Evolutionary conservation across 1,140 invertebrate species (phyloP).

Genomic region (Nautilus pompilius): DNA sequence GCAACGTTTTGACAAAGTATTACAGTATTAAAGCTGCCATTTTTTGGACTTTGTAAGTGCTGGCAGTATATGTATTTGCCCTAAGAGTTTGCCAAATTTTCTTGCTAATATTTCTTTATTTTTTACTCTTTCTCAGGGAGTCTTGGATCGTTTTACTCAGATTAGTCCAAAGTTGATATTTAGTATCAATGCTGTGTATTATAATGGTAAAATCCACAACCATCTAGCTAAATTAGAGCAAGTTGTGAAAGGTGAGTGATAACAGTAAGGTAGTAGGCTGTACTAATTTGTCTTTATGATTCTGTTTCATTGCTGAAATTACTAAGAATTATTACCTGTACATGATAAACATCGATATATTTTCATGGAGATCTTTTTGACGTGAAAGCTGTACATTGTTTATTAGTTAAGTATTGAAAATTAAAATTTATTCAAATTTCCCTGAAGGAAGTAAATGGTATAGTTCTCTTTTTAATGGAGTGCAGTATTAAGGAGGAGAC

Average conservation of each 20-base stretch:
- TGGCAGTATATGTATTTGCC: too few species aligned
- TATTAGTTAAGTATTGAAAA: too few species aligned
- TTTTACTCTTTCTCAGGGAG: constrained; percentile 45
- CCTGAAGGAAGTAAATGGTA: too few species aligned
- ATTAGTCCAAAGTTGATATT: constrained; percentile 61
- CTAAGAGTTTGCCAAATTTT: too few species aligned
- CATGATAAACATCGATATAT: background rate
- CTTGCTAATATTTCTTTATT: background rate
- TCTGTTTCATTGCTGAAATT: background rate
- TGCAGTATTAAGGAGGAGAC: too few species aligned
- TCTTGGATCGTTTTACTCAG: constrained; percentile 58
- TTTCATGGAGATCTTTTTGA: background rate
- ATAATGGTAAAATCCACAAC: constrained; percentile 62
- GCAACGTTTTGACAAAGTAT: too few species aligned
- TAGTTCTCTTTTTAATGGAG: too few species aligned
- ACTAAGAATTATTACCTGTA: background rate
- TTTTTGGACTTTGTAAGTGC: too few species aligned
- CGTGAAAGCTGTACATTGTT: too few species aligned
- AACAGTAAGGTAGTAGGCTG: background rate
- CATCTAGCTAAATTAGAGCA: constrained; percentile 59
- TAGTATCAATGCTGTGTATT: constrained; percentile 59
- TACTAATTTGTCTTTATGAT: background rate
- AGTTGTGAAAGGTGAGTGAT: constrained; percentile 53
- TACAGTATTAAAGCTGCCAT: too few species aligned
- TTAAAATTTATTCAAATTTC: too few species aligned